Conservation (phyloP, 2,888 invertebrate genomes). For the Drosophila pseudotalamancana region DNA sequence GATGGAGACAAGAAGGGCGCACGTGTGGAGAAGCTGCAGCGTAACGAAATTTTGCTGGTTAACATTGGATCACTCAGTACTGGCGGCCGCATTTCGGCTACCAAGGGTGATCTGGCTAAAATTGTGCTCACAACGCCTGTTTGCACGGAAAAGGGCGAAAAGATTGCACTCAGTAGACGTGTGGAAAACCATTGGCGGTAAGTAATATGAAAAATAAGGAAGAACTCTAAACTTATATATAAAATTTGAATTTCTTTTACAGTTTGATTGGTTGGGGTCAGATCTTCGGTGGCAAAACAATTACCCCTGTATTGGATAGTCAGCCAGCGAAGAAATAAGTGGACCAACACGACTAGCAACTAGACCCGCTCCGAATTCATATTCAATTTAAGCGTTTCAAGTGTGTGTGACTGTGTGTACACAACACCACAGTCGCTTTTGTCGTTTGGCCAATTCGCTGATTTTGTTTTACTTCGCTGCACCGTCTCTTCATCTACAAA, state of each 20-base stretch:
- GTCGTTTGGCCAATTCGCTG: slow-evolving; percentile 35
- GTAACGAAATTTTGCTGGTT: slow-evolving; percentile 96
- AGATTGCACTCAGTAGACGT: slow-evolving; percentile 99
- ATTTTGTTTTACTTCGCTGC: slow-evolving; percentile 39
- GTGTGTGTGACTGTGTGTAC: slow-evolving; percentile 30
- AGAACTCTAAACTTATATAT: background rate
- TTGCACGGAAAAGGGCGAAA: slow-evolving; percentile 99
- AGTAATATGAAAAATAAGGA: slow-evolving; percentile 55
- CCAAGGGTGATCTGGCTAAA: slow-evolving; percentile 98
- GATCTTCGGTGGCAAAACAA: slow-evolving; percentile 98
- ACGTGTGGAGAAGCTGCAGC: slow-evolving; percentile 96
- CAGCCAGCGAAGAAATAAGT: slow-evolving; percentile 67
- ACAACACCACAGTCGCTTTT: slow-evolving; percentile 18
- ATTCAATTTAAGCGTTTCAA: slow-evolving; percentile 48
- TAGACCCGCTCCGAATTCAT: slow-evolving; percentile 43
- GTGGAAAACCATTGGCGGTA: slow-evolving; percentile 99
- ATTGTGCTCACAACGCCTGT: slow-evolving; percentile 98
- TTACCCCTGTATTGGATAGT: slow-evolving; percentile 88
- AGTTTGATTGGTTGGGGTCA: slow-evolving; percentile 99
- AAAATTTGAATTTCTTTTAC: slow-evolving; percentile 74
- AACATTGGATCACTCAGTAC: slow-evolving; percentile 99
- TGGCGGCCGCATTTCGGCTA: slow-evolving; percentile 97
- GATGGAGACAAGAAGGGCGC: slow-evolving; percentile 99
- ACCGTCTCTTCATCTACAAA: slow-evolving; percentile 37
- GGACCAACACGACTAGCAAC: slow-evolving; percentile 24